These are phyloP conservation scores for Drosophila atripex DNA, from an alignment of 2,888 invertebrate genomes.

Conservation along the genomic window DNA sequence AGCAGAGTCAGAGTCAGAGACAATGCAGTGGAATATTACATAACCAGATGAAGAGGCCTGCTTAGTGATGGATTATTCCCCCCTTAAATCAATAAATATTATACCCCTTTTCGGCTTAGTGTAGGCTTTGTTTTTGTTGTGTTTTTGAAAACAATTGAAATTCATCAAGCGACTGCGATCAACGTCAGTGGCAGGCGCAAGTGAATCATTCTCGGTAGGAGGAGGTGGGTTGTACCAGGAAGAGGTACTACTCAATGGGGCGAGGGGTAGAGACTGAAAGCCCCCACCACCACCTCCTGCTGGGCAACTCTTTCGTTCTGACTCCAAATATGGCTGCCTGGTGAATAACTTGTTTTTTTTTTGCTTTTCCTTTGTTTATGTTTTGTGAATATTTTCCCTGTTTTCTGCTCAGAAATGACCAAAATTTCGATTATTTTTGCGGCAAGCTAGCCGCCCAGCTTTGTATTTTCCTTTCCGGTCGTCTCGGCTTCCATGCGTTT, in stretches of 20 bases:
- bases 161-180: slow-evolving; percentile 34
- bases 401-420: slow-evolving; percentile 19
- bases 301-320: neutral
- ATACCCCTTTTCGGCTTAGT: slow-evolving; percentile 9
- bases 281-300: slow-evolving; percentile 3
- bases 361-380: slow-evolving; percentile 37
- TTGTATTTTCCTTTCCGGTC: slow-evolving; percentile 49
- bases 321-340: slow-evolving; percentile 6
- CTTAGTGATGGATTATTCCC: too few relatives aligned
- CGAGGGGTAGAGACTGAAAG: too few relatives aligned
- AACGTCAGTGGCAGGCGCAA: slow-evolving; percentile 24
- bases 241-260: too few relatives aligned
- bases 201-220: slow-evolving; percentile 25
- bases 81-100: neutral
- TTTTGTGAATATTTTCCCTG: slow-evolving; percentile 5
- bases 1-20: too few relatives aligned
- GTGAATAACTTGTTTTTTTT: slow-evolving; percentile 30
- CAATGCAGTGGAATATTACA: too few relatives aligned
- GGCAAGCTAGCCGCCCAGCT: slow-evolving; percentile 4
- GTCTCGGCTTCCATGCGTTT: slow-evolving; percentile 41
- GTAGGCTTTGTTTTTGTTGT: slow-evolving; percentile 17
- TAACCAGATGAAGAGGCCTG: neutral
- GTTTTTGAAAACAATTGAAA: slow-evolving; percentile 34
- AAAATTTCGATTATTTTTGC: slow-evolving; percentile 30
- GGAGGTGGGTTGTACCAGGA: neutral